These are phyloP conservation scores for Macrophya alboannulata DNA, from an alignment of 2,888 invertebrate species.

Conservation along the genomic window DNA sequence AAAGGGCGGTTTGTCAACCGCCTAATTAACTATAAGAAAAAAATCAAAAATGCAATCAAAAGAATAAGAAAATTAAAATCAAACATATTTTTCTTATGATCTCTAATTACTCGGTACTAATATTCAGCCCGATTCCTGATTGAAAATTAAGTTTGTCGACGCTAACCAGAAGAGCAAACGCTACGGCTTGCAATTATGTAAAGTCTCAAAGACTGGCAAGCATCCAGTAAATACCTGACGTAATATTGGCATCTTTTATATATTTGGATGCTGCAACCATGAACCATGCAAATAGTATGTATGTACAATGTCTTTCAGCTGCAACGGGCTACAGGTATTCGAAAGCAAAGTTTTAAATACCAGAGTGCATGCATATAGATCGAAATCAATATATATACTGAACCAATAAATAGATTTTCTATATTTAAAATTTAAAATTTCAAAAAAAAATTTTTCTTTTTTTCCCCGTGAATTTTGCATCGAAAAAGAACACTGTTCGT, in stretches of 20 bases:
- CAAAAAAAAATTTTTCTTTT: no score
- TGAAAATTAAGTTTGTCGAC: slow-evolving; percentile 22
- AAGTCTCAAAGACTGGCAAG: slow-evolving; percentile 43
- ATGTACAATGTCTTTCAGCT: slow-evolving; percentile 32
- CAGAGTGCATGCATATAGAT: neutral
- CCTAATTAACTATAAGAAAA: neutral
- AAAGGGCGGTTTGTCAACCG: neutral
- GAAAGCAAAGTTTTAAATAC: neutral
- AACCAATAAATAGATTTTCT: neutral
- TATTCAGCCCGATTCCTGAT: neutral
- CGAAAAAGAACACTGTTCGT: neutral
- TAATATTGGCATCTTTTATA: slow-evolving; percentile 49
- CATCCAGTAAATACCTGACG: slow-evolving; percentile 50
- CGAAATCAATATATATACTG: neutral
- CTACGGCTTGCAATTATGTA: slow-evolving; percentile 46
- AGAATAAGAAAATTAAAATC: neutral
- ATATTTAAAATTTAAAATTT: neutral
- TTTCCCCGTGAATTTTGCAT: neutral
- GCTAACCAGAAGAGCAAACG: neutral
- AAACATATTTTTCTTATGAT: neutral
- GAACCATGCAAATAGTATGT: slow-evolving; percentile 36
- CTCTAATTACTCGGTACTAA: neutral
- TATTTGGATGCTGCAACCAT: slow-evolving; percentile 46
- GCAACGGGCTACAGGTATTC: neutral
- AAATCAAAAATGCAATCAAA: neutral